Evolutionary conservation across 2,888 invertebrate genomes (phyloP), one percentile per base, ranked within the genome.

Genomic region (Pseudoips prasinana): DNA sequence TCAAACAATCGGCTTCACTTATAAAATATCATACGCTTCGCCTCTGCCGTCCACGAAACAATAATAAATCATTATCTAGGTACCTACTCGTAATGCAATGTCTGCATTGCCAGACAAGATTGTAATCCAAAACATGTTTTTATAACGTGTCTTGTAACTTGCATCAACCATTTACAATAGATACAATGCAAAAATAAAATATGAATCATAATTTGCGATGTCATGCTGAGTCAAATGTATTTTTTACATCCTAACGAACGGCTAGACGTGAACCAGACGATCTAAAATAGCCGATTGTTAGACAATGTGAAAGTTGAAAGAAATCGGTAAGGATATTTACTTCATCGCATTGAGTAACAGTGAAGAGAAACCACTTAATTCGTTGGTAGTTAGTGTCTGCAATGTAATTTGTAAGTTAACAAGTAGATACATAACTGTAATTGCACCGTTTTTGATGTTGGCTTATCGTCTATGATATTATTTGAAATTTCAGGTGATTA

Each of bases 241-340:
- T 39, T 47, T 14, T 28, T 36, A 32, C 22, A 37, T 48, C 36
- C 23, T 38, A 29, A 28, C 28, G 10, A 29, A 28, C 28, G 10
- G 24, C 30, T 26, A 45, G 45, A 41, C 39, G 25, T 38, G 35
- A 41, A 41, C 22, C 40, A 43, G 38, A 41, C 38, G 29, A 22
- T 29, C 36, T 39, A 40, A 29, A 58, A 39, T 37, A 34, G 33
- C 35, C 23, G 32, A 41, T 40, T 36, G 46, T 35, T 32, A 54
- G 39, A 54, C 58, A 45, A 39, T 43, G 47, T 58, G 58, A 54
- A 58, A 56, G 56, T 50, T 35, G 1, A 41, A 37, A 36, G 40
- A 54, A 49, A 44, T 44, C 33, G 9, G 33, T 31, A 53, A 45
- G 31, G 41, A 50, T 41, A 28, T 31, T 46, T 26, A 36, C 22